Evolutionary conservation across 2,888 invertebrate species (phyloP).

Genomic region (Halictus quadricinctus): DNA sequence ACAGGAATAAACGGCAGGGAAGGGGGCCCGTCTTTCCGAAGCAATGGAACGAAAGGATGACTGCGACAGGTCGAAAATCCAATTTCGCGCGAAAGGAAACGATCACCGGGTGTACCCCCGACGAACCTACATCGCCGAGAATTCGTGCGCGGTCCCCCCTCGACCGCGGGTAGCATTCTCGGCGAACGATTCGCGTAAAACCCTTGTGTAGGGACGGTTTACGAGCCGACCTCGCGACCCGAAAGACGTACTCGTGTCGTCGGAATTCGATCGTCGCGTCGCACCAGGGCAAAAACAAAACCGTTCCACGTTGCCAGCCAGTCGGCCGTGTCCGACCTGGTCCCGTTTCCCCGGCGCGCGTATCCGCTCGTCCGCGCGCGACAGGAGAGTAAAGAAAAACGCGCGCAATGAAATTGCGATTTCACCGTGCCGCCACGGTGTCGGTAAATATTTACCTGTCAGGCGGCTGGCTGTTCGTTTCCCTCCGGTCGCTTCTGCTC

Average conservation of each 20-base stretch:
- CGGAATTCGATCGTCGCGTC: conserved; percentile 32
- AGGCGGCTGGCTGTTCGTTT: conserved; percentile 48
- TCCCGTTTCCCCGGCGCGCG: background rate
- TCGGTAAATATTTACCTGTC: conserved; percentile 79
- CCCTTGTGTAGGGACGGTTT: conserved; percentile 10
- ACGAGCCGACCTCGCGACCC: conserved; percentile 13
- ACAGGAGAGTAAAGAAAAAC: conserved; percentile 47
- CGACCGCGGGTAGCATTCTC: background rate
- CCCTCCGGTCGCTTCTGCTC: conserved; percentile 49
- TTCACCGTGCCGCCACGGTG: conserved; percentile 61
- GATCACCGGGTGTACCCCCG: conserved; percentile 43
- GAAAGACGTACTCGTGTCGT: conserved; percentile 26
- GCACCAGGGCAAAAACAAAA: background rate
- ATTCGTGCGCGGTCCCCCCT: conserved; percentile 43
- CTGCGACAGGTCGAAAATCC: conserved; percentile 62
- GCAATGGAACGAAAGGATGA: conserved; percentile 51
- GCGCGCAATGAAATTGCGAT: conserved; percentile 68
- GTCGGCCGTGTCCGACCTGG: background rate
- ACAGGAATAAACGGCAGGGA: background rate
- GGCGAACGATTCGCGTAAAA: conserved; percentile 24
- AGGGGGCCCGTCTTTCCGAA: background rate
- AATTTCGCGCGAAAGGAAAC: conserved; percentile 62
- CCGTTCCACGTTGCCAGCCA: background rate
- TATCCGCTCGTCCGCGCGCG: background rate
- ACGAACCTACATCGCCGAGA: conserved; percentile 55